phyloP scores from a whole-genome alignment of 2,797 vertebrate species.

The Anabacerthia variegaticeps region DNA sequence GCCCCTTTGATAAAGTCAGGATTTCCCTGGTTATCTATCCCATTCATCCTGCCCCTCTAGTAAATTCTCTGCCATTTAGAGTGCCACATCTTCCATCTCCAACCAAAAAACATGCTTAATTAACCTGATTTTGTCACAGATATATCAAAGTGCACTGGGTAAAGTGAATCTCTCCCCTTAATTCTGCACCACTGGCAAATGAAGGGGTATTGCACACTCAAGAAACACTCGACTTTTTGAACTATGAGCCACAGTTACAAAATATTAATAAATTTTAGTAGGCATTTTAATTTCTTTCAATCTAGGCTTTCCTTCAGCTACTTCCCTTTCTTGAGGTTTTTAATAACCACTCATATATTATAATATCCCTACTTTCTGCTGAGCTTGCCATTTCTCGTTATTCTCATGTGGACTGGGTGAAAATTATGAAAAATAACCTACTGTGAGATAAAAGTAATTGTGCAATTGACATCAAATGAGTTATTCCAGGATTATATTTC shows the following conservation, averaged over 20 bases:
- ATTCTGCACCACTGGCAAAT: not conserved
- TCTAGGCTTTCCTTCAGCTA: not conserved
- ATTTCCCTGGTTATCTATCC: not conserved
- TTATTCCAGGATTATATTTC: not conserved
- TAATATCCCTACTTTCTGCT: not conserved
- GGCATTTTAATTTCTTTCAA: not conserved
- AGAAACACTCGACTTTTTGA: not conserved
- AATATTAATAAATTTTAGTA: not conserved
- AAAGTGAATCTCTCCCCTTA: not conserved
- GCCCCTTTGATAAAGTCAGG: not conserved
- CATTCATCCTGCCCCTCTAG: not conserved
- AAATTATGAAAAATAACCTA: conserved; percentile 15
- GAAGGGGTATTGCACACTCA: not conserved
- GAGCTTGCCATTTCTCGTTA: not conserved
- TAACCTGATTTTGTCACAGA: not conserved
- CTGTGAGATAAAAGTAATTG: not conserved
- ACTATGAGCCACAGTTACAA: not conserved
- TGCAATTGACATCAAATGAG: not conserved
- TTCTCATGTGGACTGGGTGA: not conserved
- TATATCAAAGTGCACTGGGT: not conserved
- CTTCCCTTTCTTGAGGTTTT: not conserved
- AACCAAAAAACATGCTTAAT: not conserved
- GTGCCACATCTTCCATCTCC: not conserved
- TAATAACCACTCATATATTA: not conserved
- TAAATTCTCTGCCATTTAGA: not conserved